Percentiles rank a stretch among this genome's conserved stretches.
These are phyloP conservation scores for Sylvicola fuscatus DNA, from an alignment of 2,888 invertebrate species.

Conservation along the genomic window DNA sequence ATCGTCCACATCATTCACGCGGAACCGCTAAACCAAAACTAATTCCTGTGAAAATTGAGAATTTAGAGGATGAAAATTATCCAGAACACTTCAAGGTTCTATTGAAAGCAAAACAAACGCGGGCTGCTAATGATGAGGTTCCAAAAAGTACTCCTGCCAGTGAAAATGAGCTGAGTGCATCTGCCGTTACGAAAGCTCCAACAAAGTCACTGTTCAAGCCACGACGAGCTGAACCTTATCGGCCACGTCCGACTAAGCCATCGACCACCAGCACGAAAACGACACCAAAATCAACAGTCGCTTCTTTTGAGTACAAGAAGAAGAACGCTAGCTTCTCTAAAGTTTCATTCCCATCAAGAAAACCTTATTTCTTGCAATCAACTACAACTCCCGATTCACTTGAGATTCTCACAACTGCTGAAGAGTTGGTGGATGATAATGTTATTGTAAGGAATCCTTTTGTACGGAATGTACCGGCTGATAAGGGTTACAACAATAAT, in stretches of 20 bases:
- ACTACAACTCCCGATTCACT: too few relatives aligned
- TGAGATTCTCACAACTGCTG: too few relatives aligned
- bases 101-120: conserved; percentile 31
- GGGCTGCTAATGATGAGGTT: conserved; percentile 1
- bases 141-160: background rate
- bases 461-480: too few relatives aligned
- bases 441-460: too few relatives aligned
- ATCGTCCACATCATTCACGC: too few relatives aligned
- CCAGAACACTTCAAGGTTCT: conserved; percentile 43
- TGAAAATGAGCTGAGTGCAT: conserved; percentile 1
- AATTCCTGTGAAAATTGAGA: conserved; percentile 24
- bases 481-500: too few relatives aligned
- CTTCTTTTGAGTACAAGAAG: too few relatives aligned
- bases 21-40: too few relatives aligned
- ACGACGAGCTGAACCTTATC: conserved; percentile 5
- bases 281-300: background rate
- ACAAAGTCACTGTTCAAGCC: conserved; percentile 7
- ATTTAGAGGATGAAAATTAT: conserved; percentile 40
- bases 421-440: too few relatives aligned
- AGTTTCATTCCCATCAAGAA: too few relatives aligned
- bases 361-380: too few relatives aligned
- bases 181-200: conserved; percentile 1
- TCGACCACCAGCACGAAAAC: conserved; percentile 1
- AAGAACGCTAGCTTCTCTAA: too few relatives aligned
- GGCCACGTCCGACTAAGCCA: conserved; percentile 1